phyloP scores from a whole-genome alignment of 2,888 invertebrate species.

The Drosophila recens region DNA sequence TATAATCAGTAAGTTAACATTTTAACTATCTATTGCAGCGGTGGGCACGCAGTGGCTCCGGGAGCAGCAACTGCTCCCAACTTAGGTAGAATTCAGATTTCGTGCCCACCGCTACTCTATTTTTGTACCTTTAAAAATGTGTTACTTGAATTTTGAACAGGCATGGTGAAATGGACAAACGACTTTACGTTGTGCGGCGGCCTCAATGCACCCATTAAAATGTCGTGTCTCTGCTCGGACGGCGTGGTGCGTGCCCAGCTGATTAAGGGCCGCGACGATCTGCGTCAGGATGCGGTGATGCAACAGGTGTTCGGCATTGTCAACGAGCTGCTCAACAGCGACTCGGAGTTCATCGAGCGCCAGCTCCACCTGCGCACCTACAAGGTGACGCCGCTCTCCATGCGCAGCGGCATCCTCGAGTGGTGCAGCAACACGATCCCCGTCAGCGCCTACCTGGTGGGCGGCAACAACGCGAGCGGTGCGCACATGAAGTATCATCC shows the following conservation, averaged over 20 bases:
- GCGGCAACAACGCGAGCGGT: constrained; percentile 86
- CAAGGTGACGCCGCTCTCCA: constrained; percentile 88
- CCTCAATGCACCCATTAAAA: constrained; percentile 94
- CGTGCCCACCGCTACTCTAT: no score
- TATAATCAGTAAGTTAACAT: constrained; percentile 87
- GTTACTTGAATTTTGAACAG: constrained; percentile 79
- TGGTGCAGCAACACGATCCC: constrained; percentile 97
- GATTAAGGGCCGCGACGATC: constrained; percentile 94
- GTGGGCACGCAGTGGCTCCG: no score
- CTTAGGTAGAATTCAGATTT: no score
- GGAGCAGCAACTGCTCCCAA: no score
- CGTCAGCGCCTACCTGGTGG: constrained; percentile 90
- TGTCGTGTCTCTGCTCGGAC: constrained; percentile 92
- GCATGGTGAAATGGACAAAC: constrained; percentile 88
- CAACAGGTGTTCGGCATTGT: constrained; percentile 98
- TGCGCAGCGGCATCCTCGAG: constrained; percentile 94
- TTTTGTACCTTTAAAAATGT: no score
- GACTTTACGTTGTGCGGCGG: constrained; percentile 92
- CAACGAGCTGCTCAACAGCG: constrained; percentile 90
- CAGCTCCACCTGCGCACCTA: constrained; percentile 94
- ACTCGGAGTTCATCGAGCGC: constrained; percentile 89
- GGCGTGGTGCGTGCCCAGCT: constrained; percentile 91
- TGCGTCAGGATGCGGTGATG: constrained; percentile 99
- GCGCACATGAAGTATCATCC: constrained; percentile 89
- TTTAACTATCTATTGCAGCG: no score